Base-by-base conservation (phyloP, 2,113 vertebrate species). In the Rana temporaria region DNA sequence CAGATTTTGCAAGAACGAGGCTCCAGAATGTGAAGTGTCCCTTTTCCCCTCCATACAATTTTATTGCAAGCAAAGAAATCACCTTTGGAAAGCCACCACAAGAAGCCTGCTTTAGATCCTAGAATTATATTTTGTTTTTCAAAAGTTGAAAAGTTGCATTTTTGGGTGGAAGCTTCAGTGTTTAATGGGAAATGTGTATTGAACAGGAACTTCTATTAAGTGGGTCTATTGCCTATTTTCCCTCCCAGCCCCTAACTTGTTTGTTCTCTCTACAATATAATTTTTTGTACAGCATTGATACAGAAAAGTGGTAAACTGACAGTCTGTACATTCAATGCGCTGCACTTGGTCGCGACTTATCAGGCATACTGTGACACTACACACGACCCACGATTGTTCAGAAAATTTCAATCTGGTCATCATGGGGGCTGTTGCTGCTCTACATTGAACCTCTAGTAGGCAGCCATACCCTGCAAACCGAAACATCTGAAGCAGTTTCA, bases 1-100 rank as follows among this genome's bases (percentile, higher is more conserved):
- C 94, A 99, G 98, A 98, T 99, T 91, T 93, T 99, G 90, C 98
- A 99, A 92, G 98, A 99, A 86, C 93, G 97, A 70, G 98, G 97
- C 71, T 99, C 98, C 24, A 93, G 98, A 88, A 99, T 98, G 96
- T 99, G 94, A 98, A 91, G 90, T 84, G 87, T 86, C 65, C 42
- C 42, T 85, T 73, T 87, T 48, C 3, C 11, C 42, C 12, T 14
- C 42, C 42, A 48, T 72, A 84, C 79, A 16, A 89, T 89, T 87
- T 76, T 85, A 89, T 88, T 89, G 85, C 91, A 89, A 87, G 90
- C 86, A 88, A 89, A 63, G 67, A 52, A 48, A 84, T 87, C 88
- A 30, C 93, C 92, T 75, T 68, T 89, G 91, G 91, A 89, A 90
- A 93, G 87, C 91, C 87, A 87, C 89, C 89, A 91, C 89, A 85